Evolutionary conservation across 2,797 vertebrate species (phyloP).

Genomic region (Aeoliscus strigatus): DNA sequence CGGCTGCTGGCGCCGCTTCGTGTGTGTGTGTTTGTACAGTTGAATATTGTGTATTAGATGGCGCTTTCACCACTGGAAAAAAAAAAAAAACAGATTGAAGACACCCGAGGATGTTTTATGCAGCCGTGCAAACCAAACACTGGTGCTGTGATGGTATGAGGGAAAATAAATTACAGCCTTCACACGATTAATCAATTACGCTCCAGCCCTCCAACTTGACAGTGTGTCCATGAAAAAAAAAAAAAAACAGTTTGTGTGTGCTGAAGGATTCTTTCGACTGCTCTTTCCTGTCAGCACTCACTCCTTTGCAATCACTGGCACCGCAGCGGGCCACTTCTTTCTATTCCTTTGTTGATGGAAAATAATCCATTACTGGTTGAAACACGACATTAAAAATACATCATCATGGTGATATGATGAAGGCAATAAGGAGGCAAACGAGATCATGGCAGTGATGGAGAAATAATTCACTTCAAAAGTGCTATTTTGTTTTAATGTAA

Average conservation of each 20-base stretch:
- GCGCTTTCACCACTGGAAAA: slow-evolving; percentile 26
- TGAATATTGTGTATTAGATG: too few species aligned
- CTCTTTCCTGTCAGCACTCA: too few species aligned
- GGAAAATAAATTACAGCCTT: slow-evolving; percentile 6
- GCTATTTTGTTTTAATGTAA: background rate
- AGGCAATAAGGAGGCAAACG: background rate
- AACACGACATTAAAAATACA: too few species aligned
- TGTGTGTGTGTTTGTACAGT: slow-evolving; percentile 15
- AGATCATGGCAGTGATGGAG: background rate
- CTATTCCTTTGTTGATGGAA: background rate
- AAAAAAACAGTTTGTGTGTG: too few species aligned
- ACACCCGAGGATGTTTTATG: slow-evolving; percentile 23
- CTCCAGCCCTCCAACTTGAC: background rate
- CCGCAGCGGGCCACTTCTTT: background rate
- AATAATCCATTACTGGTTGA: background rate
- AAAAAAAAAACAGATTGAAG: slow-evolving; percentile 28
- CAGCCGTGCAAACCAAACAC: slow-evolving; percentile 11
- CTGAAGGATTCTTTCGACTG: too few species aligned
- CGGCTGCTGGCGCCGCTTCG: slow-evolving; percentile 37
- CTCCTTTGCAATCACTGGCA: background rate
- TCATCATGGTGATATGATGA: background rate
- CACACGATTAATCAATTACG: slow-evolving; percentile 20
- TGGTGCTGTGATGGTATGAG: slow-evolving; percentile 1
- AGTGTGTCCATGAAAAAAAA: too few species aligned
- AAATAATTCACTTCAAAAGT: too few species aligned